Base-by-base conservation (phyloP, 2,797 vertebrate genomes). In the Artibeus jamaicensis region DNA sequence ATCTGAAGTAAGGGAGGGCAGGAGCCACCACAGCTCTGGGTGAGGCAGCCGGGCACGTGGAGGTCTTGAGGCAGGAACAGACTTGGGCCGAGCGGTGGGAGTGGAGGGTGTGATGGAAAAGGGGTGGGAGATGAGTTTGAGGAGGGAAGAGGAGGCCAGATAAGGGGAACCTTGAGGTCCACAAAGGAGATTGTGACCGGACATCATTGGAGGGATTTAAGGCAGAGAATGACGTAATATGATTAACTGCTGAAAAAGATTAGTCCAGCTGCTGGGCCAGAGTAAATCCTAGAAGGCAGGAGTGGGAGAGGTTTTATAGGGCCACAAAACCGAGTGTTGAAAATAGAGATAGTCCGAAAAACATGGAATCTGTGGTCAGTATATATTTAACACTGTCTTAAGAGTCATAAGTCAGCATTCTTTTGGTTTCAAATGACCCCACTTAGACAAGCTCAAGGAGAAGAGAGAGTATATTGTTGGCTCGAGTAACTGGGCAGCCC, bases 241-340 rank as follows among this genome's bases (percentile, higher is more conserved):
- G 78, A 50, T 67, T 44, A 42, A n/a, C 62, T 59, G 21, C n/a
- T 65, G 44, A 76, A 57, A 81, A 83, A 39, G 46, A 10, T 74
- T 26, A 19, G 65, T 84, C 15, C 12, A 67, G 70, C 67, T 46
- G 22, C 93, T 70, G 11, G 44, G 18, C 57, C 0, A 85, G 46
- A 37, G 21, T 26, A 53, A 39, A 24, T n/a, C 89, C 32, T 32
- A 83, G 65, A 93, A 94, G 86, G 39, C 92, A 77, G 79, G 89
- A 34, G 48, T 87, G 44, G 89, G 93, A 78, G 77, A 88, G 79
- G 55, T 93, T 93, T 96, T 85, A 77, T 85, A 84, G 76, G 71
- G 53, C 71, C 70, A n/a, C 84, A 89, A 57, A 91, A 77, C 7
- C 2, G 89, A 84, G 26, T n/a, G 15, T 70, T 59, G 77, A 83